Percentiles rank a stretch among this genome's conserved stretches.
Evolutionary conservation across 2,113 vertebrate species (phyloP).

Genomic region (Pica pica): DNA sequence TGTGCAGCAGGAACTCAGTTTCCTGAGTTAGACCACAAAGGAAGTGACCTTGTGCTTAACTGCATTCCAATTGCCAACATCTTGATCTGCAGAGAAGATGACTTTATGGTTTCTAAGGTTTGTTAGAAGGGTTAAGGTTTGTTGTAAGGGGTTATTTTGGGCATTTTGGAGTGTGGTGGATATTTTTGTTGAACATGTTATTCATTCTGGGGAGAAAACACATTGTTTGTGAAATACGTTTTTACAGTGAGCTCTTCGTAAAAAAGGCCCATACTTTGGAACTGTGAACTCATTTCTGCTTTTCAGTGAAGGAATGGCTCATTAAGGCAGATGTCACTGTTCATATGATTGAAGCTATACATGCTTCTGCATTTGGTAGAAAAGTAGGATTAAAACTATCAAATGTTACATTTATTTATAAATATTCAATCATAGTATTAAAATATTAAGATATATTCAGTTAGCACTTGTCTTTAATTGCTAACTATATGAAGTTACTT

Average conservation of each 20-base stretch:
- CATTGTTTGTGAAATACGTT: not conserved
- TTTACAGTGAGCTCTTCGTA: not conserved
- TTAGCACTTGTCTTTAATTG: not conserved
- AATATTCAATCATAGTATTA: not conserved
- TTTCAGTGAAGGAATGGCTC: not conserved
- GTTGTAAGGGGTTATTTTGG: not conserved
- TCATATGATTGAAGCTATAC: not conserved
- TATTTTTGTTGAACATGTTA: not conserved
- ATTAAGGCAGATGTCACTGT: not conserved
- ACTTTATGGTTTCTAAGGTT: not conserved
- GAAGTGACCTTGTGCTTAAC: not conserved
- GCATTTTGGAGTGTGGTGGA: not conserved
- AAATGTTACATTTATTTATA: not conserved
- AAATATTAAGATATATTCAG: not conserved
- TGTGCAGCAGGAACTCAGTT: not conserved
- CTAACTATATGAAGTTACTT: not conserved
- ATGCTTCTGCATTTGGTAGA: not conserved
- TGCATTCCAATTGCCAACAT: not conserved
- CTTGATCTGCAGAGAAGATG: not conserved
- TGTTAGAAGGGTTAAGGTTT: too few relatives aligned
- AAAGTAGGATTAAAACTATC: not conserved
- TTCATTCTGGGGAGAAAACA: not conserved
- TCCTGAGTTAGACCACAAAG: constrained; percentile 10
- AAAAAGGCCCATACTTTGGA: not conserved
- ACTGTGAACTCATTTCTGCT: not conserved